These are phyloP conservation scores for Chymomyza procnemis DNA, from an alignment of 2,888 invertebrate species.

Conservation along the genomic window DNA sequence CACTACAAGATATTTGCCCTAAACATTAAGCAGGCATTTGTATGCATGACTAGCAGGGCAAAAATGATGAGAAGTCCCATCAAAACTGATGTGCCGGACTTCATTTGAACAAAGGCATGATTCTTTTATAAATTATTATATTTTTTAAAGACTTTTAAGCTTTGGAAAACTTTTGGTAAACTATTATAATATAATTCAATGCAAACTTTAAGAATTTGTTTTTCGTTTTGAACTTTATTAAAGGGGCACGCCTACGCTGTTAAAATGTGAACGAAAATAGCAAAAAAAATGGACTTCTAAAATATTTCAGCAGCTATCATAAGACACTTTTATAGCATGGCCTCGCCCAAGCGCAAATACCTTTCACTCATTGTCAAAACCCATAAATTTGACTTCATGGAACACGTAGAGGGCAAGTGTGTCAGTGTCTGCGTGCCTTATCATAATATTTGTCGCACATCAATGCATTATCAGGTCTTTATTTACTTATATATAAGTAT, in stretches of 20 bases:
- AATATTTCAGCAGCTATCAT: conserved; percentile 50
- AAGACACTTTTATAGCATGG: conserved; percentile 36
- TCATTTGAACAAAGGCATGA: not conserved
- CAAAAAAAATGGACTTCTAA: conserved; percentile 22
- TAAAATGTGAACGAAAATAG: not conserved
- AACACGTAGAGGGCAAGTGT: not conserved
- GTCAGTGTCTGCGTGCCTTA: conserved; percentile 20
- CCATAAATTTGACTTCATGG: conserved; percentile 44
- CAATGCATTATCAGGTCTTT: conserved; percentile 28
- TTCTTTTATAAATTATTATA: not conserved
- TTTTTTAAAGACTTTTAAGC: not conserved
- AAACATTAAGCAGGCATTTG: not conserved
- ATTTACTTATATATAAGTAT: conserved; percentile 13
- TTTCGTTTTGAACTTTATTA: not conserved
- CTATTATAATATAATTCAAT: not conserved
- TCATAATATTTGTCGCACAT: conserved; percentile 39
- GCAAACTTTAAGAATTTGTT: not conserved
- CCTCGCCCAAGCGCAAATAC: conserved; percentile 12
- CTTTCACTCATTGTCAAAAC: conserved; percentile 27
- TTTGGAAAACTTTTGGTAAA: not conserved
- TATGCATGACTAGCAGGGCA: not conserved
- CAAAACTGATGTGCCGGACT: not conserved
- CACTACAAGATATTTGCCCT: not conserved
- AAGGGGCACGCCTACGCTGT: not conserved
- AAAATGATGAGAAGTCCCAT: not conserved